Percentiles rank a stretch among this genome's conserved stretches.
Conservation (phyloP, 1,140 invertebrate genomes). For the Apis dorsata region DNA sequence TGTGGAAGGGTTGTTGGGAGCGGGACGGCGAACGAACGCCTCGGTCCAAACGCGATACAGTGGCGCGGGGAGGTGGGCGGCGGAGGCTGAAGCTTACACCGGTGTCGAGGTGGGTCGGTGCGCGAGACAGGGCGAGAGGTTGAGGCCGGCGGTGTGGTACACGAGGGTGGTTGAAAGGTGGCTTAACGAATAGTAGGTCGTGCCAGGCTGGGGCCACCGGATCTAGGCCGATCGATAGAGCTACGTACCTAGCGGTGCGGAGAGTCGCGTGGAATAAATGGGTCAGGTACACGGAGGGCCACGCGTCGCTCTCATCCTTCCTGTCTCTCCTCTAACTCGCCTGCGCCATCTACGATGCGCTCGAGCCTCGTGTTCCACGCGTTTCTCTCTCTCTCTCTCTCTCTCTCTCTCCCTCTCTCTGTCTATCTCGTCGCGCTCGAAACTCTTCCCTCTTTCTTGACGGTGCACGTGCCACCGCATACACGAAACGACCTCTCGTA, state of each 20-base stretch:
- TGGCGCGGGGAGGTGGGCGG: too few species aligned
- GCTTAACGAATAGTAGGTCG: constrained; percentile 75
- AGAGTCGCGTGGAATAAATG: constrained; percentile 66
- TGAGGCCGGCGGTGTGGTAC: constrained; percentile 23
- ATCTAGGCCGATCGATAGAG: constrained; percentile 80
- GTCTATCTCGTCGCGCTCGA: too few species aligned
- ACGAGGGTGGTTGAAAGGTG: constrained; percentile 60
- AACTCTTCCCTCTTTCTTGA: neutral
- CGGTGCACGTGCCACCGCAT: constrained; percentile 38
- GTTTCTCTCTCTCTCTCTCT: neutral
- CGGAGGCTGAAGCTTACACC: neutral
- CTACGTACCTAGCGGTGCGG: constrained; percentile 72
- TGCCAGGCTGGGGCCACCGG: constrained; percentile 74
- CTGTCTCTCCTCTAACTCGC: constrained; percentile 14
- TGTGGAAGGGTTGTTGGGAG: too few species aligned
- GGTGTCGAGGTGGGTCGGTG: neutral
- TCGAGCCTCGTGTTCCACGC: neutral
- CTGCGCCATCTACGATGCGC: neutral
- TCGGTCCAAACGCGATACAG: too few species aligned
- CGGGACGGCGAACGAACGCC: too few species aligned
- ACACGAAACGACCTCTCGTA: neutral
- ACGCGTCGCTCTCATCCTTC: constrained; percentile 65
- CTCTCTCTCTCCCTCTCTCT: neutral
- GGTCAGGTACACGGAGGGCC: constrained; percentile 74
- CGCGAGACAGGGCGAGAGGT: neutral